phyloP scores from a whole-genome alignment of 1,140 invertebrate species.

The Spodoptera litura region DNA sequence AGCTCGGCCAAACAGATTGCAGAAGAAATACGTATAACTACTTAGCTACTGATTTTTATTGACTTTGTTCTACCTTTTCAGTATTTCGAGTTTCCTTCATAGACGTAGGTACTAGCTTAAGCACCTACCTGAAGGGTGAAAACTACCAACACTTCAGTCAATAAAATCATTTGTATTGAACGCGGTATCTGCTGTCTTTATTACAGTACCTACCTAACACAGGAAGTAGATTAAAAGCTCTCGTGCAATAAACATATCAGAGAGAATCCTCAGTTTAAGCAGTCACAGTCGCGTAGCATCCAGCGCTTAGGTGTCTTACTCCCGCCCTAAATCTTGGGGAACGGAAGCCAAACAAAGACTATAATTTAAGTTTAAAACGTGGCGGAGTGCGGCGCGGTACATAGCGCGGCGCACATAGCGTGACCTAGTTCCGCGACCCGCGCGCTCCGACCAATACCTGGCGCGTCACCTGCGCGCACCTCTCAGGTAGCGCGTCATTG shows the following conservation, averaged over 20 bases:
- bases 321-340: slow-evolving; percentile 15
- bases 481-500: slow-evolving; percentile 55
- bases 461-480: slow-evolving; percentile 55
- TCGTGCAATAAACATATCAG: not conserved
- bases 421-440: slow-evolving; percentile 65
- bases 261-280: slow-evolving; percentile 7
- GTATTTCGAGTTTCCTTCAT: too few relatives aligned
- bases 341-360: slow-evolving; percentile 31
- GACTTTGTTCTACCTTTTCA: too few relatives aligned
- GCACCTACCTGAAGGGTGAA: too few relatives aligned
- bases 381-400: slow-evolving; percentile 6
- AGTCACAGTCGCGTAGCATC: slow-evolving; percentile 10
- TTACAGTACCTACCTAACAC: not conserved
- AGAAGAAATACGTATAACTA: too few relatives aligned
- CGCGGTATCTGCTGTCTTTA: too few relatives aligned
- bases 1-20: not conserved
- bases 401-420: slow-evolving; percentile 40
- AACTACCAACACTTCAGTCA: too few relatives aligned
- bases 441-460: slow-evolving; percentile 67
- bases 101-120: too few relatives aligned
- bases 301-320: slow-evolving; percentile 31
- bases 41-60: too few relatives aligned
- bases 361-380: slow-evolving; percentile 41
- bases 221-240: not conserved
- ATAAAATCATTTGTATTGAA: too few relatives aligned